These are phyloP conservation scores for Branchipolynoe longqiensis DNA, from an alignment of 2,888 invertebrate species.

Conservation along the genomic window DNA sequence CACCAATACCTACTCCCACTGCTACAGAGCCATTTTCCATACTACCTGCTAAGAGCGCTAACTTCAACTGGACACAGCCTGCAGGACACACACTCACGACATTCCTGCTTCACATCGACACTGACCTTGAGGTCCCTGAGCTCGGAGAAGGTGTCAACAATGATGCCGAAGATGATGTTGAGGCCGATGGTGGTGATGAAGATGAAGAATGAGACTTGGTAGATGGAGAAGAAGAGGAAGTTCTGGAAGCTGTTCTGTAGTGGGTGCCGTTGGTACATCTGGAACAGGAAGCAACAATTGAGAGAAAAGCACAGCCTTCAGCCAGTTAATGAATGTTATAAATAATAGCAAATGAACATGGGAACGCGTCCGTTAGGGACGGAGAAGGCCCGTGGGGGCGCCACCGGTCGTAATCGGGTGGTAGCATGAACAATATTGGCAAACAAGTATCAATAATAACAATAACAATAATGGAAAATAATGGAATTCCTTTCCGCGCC, in stretches of 20 bases:
- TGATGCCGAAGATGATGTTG: constrained; percentile 82
- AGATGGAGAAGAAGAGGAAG: constrained; percentile 79
- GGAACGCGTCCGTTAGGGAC: not conserved
- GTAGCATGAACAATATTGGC: no score
- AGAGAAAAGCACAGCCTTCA: not conserved
- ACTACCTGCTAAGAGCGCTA: no score
- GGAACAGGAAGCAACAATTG: constrained; percentile 47
- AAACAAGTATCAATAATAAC: no score
- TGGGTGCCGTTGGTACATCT: constrained; percentile 66
- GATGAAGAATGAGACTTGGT: constrained; percentile 82
- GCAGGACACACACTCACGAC: no score
- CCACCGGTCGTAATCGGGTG: no score
- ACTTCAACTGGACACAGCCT: no score
- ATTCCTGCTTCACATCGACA: no score
- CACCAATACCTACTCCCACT: no score
- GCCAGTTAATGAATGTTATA: not conserved
- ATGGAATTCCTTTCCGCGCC: no score
- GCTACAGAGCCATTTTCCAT: no score
- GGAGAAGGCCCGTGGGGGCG: no score
- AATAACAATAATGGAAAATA: no score
- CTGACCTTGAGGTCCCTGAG: constrained; percentile 81
- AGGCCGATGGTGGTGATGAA: constrained; percentile 82
- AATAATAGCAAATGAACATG: not conserved
- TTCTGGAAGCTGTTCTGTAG: constrained; percentile 74
- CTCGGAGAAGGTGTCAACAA: constrained; percentile 82